Conservation (phyloP, 2,888 invertebrate species). For the Hypomecis punctinalis region DNA sequence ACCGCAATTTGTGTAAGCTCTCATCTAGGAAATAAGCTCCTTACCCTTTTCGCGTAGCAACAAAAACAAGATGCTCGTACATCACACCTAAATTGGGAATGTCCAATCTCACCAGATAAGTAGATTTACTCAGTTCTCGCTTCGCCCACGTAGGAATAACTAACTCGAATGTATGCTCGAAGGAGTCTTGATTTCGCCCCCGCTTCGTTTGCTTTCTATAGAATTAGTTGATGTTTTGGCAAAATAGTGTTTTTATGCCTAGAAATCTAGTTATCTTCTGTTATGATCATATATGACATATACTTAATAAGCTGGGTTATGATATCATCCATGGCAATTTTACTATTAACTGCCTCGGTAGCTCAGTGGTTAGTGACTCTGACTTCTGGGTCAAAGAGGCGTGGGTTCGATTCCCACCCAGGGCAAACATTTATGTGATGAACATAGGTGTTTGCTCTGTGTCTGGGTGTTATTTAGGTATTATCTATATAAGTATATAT, state of each 20-base stretch:
- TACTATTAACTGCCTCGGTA: too few relatives aligned
- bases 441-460: too few relatives aligned
- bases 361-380: too few relatives aligned
- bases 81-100: slow-evolving; percentile 45
- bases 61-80: slow-evolving; percentile 37
- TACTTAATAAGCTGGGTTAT: background rate
- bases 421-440: too few relatives aligned
- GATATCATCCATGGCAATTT: background rate
- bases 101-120: slow-evolving; percentile 45
- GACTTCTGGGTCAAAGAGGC: too few relatives aligned
- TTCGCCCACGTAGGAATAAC: slow-evolving; percentile 48
- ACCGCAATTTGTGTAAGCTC: slow-evolving; percentile 25
- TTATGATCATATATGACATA: too few relatives aligned
- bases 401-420: too few relatives aligned
- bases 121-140: slow-evolving; percentile 47
- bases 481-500: too few relatives aligned
- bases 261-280: background rate
- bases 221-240: slow-evolving; percentile 38
- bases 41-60: slow-evolving; percentile 28
- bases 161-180: slow-evolving; percentile 38
- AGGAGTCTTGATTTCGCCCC: slow-evolving; percentile 49
- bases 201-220: slow-evolving; percentile 46
- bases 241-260: background rate
- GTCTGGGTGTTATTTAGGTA: too few relatives aligned
- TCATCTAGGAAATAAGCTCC: slow-evolving; percentile 33